Conservation (phyloP, 2,888 invertebrate species). For the Sphaeridia pumilis region DNA sequence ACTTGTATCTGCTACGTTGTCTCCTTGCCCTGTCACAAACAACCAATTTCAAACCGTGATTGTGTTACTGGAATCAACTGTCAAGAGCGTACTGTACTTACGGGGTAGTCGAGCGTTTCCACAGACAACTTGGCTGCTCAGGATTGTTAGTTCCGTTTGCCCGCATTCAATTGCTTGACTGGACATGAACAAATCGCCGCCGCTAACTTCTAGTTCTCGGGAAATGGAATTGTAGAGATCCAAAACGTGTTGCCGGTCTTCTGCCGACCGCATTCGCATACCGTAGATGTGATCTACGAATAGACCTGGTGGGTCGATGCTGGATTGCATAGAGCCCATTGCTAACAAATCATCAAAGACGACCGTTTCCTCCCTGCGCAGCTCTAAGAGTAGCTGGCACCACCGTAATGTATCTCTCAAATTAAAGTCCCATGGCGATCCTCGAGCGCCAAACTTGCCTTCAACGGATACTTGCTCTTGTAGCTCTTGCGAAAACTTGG, state of each 20-base stretch:
- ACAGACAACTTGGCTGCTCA: slow-evolving; percentile 18
- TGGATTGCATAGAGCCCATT: slow-evolving; percentile 38
- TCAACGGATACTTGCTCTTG: slow-evolving; percentile 52
- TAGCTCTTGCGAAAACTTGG: slow-evolving; percentile 62
- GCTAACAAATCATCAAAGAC: slow-evolving; percentile 20
- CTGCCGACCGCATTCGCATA: slow-evolving; percentile 67
- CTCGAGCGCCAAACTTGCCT: slow-evolving; percentile 61
- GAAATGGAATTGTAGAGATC: slow-evolving; percentile 21
- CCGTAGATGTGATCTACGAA: slow-evolving; percentile 70
- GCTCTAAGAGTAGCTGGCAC: slow-evolving; percentile 48
- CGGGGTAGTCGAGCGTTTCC: slow-evolving; percentile 19
- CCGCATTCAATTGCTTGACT: slow-evolving; percentile 21
- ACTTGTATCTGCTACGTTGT: background rate
- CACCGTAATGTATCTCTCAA: slow-evolving; percentile 86
- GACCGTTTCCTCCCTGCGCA: background rate
- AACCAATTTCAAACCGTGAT: too few relatives aligned
- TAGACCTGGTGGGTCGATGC: slow-evolving; percentile 43
- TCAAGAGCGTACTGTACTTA: slow-evolving; percentile 5
- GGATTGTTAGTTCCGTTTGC: slow-evolving; percentile 20
- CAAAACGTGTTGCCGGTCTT: slow-evolving; percentile 60
- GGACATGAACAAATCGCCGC: background rate
- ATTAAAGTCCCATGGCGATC: slow-evolving; percentile 95
- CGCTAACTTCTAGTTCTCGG: background rate
- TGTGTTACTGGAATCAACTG: too few relatives aligned
- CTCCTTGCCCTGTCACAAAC: background rate